Conservation (phyloP, 2,888 invertebrate genomes). For the Carterocephalus palaemon region DNA sequence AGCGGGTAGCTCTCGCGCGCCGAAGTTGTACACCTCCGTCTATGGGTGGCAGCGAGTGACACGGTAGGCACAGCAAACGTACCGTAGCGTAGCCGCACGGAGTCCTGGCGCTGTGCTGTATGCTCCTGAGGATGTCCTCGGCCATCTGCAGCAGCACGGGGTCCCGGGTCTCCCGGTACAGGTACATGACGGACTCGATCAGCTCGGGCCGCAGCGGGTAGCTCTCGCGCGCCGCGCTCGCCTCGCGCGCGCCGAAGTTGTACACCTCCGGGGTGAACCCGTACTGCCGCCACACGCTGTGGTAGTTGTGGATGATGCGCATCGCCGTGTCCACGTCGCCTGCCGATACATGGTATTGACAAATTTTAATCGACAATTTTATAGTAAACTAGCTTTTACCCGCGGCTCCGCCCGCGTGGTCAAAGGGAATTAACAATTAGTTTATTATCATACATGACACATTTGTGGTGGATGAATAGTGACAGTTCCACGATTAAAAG, state of each 20-base stretch:
- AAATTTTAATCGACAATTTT: no score
- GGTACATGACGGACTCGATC: slow-evolving; percentile 97
- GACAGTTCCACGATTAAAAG: no score
- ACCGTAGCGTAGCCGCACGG: slow-evolving; percentile 99
- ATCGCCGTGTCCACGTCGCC: slow-evolving; percentile 95
- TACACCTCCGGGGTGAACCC: slow-evolving; percentile 99
- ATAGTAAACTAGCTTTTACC: no score
- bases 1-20: no score
- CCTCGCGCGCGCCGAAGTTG: slow-evolving; percentile 93
- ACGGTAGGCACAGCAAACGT: no score
- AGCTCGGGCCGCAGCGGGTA: slow-evolving; percentile 98
- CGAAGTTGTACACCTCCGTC: slow-evolving; percentile 98
- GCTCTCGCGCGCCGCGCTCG: slow-evolving; percentile 88
- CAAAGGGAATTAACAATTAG: no score
- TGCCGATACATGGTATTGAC: slow-evolving; percentile 60
- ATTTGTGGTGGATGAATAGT: no score
- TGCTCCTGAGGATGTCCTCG: slow-evolving; percentile 94
- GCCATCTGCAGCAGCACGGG: slow-evolving; percentile 95
- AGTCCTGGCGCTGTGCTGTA: slow-evolving; percentile 95
- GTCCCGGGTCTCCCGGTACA: slow-evolving; percentile 96
- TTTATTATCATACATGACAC: no score
- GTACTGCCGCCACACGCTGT: slow-evolving; percentile 97
- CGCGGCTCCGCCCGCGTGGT: no score
- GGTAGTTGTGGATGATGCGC: slow-evolving; percentile 96
- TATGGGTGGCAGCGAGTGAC: no score